A percentile compares a stretch with the other conserved stretches of the same genome.
These are phyloP conservation scores for Portunus trituberculatus DNA, from an alignment of 1,140 invertebrate genomes.

Conservation along the genomic window DNA sequence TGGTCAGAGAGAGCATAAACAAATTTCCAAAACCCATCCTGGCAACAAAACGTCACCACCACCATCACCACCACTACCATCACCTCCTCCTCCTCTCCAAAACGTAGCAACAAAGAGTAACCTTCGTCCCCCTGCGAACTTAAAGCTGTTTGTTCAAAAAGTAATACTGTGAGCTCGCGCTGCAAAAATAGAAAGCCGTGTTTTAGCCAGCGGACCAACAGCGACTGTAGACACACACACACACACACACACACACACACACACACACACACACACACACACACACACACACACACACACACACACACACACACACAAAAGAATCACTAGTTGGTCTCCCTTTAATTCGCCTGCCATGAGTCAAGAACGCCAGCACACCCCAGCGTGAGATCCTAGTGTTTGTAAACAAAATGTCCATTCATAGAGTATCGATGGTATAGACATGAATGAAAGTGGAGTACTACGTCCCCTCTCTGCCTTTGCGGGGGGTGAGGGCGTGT, in stretches of 20 bases:
- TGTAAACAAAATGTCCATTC: slow-evolving; percentile 52
- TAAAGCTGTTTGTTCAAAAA: slow-evolving; percentile 24
- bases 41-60: background rate
- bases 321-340: slow-evolving; percentile 24
- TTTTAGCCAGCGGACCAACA: background rate
- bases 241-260: slow-evolving; percentile 35
- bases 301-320: slow-evolving; percentile 29
- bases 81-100: background rate
- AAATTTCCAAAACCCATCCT: no score
- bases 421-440: slow-evolving; percentile 50
- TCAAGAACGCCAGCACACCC: background rate
- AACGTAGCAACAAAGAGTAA: slow-evolving; percentile 13
- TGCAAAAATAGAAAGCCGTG: background rate
- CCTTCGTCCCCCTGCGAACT: slow-evolving; percentile 8
- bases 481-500: background rate
- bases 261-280: slow-evolving; percentile 44
- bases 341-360: slow-evolving; percentile 10
- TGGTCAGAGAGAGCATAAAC: no score
- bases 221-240: slow-evolving; percentile 1
- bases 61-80: no score
- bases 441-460: slow-evolving; percentile 40
- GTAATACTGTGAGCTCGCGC: background rate
- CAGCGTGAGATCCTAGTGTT: background rate
- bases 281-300: slow-evolving; percentile 17
- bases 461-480: slow-evolving; percentile 25